Evolutionary conservation across 2,797 vertebrate species (phyloP).

Genomic region (Allobates femoralis): DNA sequence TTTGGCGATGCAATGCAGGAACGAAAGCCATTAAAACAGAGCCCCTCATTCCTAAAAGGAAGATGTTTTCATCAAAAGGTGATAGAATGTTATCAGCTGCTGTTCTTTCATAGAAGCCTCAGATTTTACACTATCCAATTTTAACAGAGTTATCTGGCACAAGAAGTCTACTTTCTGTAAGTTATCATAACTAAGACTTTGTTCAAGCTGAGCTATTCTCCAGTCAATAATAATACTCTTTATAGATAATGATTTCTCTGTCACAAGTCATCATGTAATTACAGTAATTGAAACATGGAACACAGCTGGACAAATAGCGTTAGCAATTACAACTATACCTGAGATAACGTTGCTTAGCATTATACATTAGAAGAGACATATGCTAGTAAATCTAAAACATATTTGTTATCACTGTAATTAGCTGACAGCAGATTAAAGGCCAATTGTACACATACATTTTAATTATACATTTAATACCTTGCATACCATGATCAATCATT

Average conservation of each 20-base stretch:
- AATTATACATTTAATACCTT: no score
- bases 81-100: constrained; percentile 27
- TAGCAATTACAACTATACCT: not conserved
- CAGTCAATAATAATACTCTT: not conserved
- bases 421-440: not conserved
- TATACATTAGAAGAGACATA: not conserved
- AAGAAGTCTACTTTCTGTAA: constrained; percentile 3
- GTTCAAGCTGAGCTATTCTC: not conserved
- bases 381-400: not conserved
- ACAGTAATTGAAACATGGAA: not conserved
- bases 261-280: not conserved
- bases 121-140: constrained; percentile 12
- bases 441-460: not conserved
- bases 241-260: not conserved
- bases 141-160: not conserved
- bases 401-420: not conserved
- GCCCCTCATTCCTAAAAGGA: constrained; percentile 45
- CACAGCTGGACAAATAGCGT: not conserved
- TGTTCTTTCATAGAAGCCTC: constrained; percentile 7
- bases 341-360: not conserved
- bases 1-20: constrained; percentile 39
- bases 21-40: constrained; percentile 47
- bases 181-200: not conserved
- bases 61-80: constrained; percentile 53
- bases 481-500: no score